A percentile compares a stretch with the other conserved stretches of the same genome.
Evolutionary conservation across 1,140 invertebrate species (phyloP).

Genomic region (Steinernema khuongi): DNA sequence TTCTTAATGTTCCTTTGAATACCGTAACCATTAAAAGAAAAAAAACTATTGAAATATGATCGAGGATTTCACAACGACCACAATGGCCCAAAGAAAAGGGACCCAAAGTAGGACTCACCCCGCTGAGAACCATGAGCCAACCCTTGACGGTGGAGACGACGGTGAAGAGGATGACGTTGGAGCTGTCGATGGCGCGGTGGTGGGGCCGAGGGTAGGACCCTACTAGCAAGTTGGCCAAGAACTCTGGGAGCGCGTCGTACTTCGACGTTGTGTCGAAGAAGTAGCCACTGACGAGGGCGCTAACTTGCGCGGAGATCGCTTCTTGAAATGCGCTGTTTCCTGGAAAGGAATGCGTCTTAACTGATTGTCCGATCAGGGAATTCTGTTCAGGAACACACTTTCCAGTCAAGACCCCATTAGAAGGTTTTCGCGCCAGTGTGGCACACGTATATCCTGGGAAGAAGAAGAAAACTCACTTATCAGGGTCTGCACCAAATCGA

Average conservation of each 20-base stretch:
- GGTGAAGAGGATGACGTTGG: constrained; percentile 21
- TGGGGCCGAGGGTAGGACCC: background rate
- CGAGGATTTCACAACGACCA: too few relatives aligned
- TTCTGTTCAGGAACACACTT: background rate
- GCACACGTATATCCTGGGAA: too few relatives aligned
- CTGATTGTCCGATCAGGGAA: background rate
- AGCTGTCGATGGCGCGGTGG: constrained; percentile 19
- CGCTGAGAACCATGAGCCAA: constrained; percentile 22
- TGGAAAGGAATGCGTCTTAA: background rate
- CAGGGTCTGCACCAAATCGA: background rate
- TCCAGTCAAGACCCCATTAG: too few relatives aligned
- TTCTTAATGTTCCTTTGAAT: too few relatives aligned
- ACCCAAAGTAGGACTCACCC: constrained; percentile 6
- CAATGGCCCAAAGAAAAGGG: background rate
- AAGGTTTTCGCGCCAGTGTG: too few relatives aligned
- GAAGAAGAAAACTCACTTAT: too few relatives aligned
- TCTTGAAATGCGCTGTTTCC: background rate
- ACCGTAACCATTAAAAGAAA: too few relatives aligned
- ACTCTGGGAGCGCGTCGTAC: background rate
- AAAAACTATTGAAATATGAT: too few relatives aligned
- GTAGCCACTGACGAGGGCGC: background rate
- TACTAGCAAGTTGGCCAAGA: background rate
- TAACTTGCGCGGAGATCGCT: background rate
- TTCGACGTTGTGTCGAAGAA: background rate
- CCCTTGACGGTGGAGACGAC: constrained; percentile 21